Conservation (phyloP, 2,888 invertebrate species). For the Auanema sp. region DNA sequence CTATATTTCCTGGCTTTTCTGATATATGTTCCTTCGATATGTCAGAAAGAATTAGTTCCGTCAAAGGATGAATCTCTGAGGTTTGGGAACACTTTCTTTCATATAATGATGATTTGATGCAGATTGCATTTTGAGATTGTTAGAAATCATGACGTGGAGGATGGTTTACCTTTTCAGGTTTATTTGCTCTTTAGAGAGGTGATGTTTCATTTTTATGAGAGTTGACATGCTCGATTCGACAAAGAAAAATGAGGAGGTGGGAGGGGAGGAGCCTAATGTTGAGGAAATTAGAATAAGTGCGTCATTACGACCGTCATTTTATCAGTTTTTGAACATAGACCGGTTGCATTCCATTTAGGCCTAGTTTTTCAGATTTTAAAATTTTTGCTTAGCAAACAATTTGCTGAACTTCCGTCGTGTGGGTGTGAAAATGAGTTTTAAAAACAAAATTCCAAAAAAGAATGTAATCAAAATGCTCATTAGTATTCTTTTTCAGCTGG, state of each 20-base stretch:
- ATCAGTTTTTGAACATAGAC: neutral
- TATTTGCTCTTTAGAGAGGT: conserved; percentile 66
- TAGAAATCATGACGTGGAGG: conserved; percentile 41
- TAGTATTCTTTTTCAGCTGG: conserved; percentile 27
- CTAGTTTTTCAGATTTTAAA: too few species aligned
- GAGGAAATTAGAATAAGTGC: neutral
- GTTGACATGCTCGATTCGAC: neutral
- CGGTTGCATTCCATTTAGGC: too few species aligned
- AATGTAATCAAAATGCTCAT: conserved; percentile 2
- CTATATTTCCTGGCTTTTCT: conserved; percentile 65
- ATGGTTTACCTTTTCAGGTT: conserved; percentile 60
- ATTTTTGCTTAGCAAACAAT: neutral
- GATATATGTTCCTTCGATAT: conserved; percentile 66
- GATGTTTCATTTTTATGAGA: neutral
- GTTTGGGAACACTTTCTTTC: neutral
- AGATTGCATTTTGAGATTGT: conserved; percentile 12
- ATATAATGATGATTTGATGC: neutral
- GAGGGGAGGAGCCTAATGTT: too few species aligned
- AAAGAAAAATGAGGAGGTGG: too few species aligned
- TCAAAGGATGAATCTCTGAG: neutral
- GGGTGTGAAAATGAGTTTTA: neutral
- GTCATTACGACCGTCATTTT: neutral
- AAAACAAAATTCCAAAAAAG: neutral
- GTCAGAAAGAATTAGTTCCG: conserved; percentile 63
- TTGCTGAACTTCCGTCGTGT: neutral